Base-by-base conservation (phyloP, 1,140 invertebrate genomes). In the Octopus bimaculoides region DNA sequence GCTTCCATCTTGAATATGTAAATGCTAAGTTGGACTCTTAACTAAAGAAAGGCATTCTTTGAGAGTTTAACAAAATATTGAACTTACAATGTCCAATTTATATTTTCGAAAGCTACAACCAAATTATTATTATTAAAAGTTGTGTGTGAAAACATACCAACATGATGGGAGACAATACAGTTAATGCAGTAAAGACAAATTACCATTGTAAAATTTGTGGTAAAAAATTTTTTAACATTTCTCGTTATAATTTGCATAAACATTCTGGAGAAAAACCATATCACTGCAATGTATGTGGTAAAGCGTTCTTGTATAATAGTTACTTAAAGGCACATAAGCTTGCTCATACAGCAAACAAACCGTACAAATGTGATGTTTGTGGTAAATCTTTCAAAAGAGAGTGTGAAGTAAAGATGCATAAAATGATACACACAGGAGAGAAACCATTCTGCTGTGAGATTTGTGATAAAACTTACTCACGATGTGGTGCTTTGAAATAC, bases 381-480 rank as follows among this genome's bases (percentile, higher is more conserved):
- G 81, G 82, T 10, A 87, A 85, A 75, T 53, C 79, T 53, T 88
- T 88, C 78, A 81, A 80, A 12, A 80, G 81, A 52, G 78, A 76
- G 41, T 74, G 77, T 20, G 80, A 83, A 14, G 56, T 86, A 54
- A 81, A 79, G 17, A 78, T 79, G 17, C 85, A 86, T 77, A 82
- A 82, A 66, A 78, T 73, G 14, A 82, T 80, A 66, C 86, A 85
- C 73, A 81, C 75, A 9, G 79, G 79, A 41, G 81, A 86, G 20
- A 85, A 85, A 69, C 84, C 84, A 53, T 88, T 82, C 78, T 78
- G 77, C 26, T 87, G 87, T 75, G 79, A 84, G 14, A 84, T 92
- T 54, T 93, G 92, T 83, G 90, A 89, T 0, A 86, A 91, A 52
- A 89, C 87, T 82, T 93, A 92, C 81, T 91, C 91, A 1, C 91